Evolutionary conservation across 1,140 invertebrate species (phyloP), one percentile per base, ranked within the genome.

Genomic region (Magallana angulata): DNA sequence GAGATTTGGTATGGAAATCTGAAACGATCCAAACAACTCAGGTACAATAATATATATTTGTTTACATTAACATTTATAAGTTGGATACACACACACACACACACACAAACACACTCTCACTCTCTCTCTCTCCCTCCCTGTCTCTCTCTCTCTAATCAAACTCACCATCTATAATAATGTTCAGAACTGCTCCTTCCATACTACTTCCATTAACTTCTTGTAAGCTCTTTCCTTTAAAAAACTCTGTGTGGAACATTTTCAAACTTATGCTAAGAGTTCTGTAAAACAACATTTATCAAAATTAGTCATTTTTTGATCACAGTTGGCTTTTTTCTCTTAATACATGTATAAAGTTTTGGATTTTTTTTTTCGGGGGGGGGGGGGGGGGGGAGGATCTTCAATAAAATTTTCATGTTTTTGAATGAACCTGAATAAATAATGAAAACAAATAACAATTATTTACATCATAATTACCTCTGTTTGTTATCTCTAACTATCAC

Each of bases 1-100:
- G 92, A 24, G 93, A 93, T 84, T 90, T 91, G 82, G 93, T 93
- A 64, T 88, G 90, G 68, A 94, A 94, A 83, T 93, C 93, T 93
- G 87, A 24, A 84, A 90, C n/a, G 4, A 30, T 24, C 56, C 16
- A 48, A 86, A 76, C 84, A 64, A 30, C 18, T 83, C 56, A 48
- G 71, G 36, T 48, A 48, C 36, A 48, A 48, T 48, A 48, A 48
- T 48, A 48, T 48, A 48, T 48, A 48, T 48, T 48, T 48, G 36
- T 48, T 48, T 48, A 80, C 71, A 80, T 80, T 7, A 80, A 48
- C 3, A 14, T 7, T 24, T 4, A 24, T 36, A 36, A 36, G 7
- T 7, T 12, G 16, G 24, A 7, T 24, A 80, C 4, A 18, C 24
- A 24, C 24, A 24, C 24, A 24, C 24, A 24, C 24, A 24, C 24